A percentile compares a stretch with the other conserved stretches of the same genome.
These are phyloP conservation scores for Pyrocoelia pectoralis DNA, from an alignment of 2,888 invertebrate genomes.

Conservation along the genomic window DNA sequence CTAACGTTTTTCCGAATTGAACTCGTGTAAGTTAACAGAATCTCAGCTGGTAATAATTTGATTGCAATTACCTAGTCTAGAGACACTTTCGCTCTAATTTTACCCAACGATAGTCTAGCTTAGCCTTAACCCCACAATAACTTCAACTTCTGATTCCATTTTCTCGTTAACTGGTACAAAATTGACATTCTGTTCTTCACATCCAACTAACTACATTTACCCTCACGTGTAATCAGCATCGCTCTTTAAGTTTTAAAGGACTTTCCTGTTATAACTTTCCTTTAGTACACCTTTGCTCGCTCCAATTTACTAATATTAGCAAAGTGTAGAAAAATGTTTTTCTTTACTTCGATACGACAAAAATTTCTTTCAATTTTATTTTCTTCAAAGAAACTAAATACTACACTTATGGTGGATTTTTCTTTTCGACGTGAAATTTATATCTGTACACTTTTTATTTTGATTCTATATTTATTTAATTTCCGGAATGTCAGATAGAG, in stretches of 20 bases:
- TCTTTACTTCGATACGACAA: neutral
- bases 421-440: neutral
- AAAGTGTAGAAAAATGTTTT: neutral
- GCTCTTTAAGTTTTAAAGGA: slow-evolving; percentile 7
- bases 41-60: slow-evolving; percentile 22
- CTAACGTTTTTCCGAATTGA: neutral
- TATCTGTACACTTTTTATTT: slow-evolving; percentile 1
- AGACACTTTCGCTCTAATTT: slow-evolving; percentile 22
- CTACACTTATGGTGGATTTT: neutral
- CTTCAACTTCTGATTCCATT: slow-evolving; percentile 27
- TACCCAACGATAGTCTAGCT: slow-evolving; percentile 17
- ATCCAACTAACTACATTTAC: slow-evolving; percentile 16
- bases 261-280: neutral
- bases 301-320: neutral
- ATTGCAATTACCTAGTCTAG: slow-evolving; percentile 26
- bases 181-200: slow-evolving; percentile 25
- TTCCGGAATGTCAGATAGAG: neutral
- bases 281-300: neutral
- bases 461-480: slow-evolving; percentile 1
- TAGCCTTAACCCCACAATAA: slow-evolving; percentile 29
- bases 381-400: neutral
- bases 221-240: slow-evolving; percentile 12
- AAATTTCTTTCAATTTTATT: neutral
- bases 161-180: slow-evolving; percentile 27
- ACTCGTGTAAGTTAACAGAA: slow-evolving; percentile 5